Evolutionary conservation across 2,113 vertebrate genomes (phyloP).

Genomic region (Silurus glanis): DNA sequence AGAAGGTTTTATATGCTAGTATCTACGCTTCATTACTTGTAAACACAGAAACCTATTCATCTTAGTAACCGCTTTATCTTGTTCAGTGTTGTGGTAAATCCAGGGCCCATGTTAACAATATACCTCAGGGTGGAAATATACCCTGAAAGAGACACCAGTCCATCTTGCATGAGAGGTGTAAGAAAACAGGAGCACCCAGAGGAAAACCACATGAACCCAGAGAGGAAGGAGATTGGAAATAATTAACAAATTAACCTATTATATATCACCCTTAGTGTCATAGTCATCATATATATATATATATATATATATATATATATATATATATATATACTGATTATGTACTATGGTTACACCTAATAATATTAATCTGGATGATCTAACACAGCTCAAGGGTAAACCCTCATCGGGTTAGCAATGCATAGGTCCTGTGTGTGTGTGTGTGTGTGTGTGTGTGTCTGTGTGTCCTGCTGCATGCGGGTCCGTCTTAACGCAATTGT

Average conservation of each 20-base stretch:
- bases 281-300: no score
- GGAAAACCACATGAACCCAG: not conserved
- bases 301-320: no score
- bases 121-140: not conserved
- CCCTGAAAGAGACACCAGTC: not conserved
- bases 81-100: not conserved
- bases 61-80: not conserved
- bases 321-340: not conserved
- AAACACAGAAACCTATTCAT: not conserved
- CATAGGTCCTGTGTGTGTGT: conserved; percentile 6
- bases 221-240: no score
- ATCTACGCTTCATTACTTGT: not conserved
- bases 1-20: not conserved
- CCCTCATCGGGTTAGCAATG: not conserved
- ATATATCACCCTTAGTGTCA: no score
- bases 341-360: not conserved
- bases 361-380: not conserved
- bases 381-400: not conserved
- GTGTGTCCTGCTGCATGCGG: not conserved
- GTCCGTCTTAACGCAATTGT: not conserved
- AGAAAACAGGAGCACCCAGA: not conserved
- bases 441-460: not conserved
- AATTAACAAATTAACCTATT: not conserved
- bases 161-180: not conserved
- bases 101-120: not conserved